Evolutionary conservation across 2,113 vertebrate species (phyloP).

Genomic region (Eurystomus gularis): DNA sequence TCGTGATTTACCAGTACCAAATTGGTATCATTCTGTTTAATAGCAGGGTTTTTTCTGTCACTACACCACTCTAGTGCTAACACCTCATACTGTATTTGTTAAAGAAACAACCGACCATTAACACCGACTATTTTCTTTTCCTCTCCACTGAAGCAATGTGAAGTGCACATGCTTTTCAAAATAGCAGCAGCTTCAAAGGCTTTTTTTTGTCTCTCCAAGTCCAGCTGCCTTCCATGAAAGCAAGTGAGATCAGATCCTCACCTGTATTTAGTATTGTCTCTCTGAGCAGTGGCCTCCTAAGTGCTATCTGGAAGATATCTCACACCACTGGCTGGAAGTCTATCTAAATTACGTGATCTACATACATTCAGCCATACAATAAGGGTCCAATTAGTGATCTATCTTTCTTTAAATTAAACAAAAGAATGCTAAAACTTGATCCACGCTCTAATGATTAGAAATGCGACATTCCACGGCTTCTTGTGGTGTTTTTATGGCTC

Average conservation of each 20-base stretch:
- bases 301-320: not conserved
- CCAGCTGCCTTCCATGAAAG: not conserved
- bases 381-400: not conserved
- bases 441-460: not conserved
- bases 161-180: not conserved
- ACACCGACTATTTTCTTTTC: not conserved
- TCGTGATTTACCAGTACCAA: not conserved
- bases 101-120: not conserved
- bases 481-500: not conserved
- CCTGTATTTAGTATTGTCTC: not conserved
- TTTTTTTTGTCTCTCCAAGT: not conserved
- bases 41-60: not conserved
- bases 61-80: not conserved
- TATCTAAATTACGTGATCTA: not conserved
- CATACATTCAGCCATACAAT: not conserved
- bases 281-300: not conserved
- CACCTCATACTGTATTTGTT: not conserved
- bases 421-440: not conserved
- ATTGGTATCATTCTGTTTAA: not conserved
- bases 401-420: not conserved
- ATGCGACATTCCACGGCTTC: not conserved
- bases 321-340: not conserved
- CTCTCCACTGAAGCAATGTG: not conserved
- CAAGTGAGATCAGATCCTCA: not conserved
- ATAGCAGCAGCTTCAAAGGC: not conserved